These are phyloP conservation scores for Luidia sarsii DNA, from an alignment of 53 echinoderm and acorn worm species.

Conservation along the genomic window DNA sequence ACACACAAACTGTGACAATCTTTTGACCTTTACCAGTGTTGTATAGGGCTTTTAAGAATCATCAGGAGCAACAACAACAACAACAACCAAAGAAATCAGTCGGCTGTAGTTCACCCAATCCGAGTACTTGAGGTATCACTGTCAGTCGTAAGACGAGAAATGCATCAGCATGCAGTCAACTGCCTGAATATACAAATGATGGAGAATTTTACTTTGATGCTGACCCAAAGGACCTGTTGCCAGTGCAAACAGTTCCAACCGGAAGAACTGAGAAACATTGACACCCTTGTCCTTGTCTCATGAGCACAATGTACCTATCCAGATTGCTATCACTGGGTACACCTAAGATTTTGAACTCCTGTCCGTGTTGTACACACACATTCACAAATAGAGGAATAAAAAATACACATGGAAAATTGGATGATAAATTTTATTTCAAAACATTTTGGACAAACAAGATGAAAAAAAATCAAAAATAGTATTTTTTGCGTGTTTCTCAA, in stretches of 20 bases:
- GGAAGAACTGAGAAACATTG: not conserved
- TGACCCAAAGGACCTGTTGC: not conserved
- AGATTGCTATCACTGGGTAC: conserved; percentile 15
- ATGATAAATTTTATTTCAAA: not conserved
- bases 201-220: conserved; percentile 1
- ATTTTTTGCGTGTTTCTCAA: not conserved
- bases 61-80: conserved; percentile 6
- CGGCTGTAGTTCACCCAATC: not conserved
- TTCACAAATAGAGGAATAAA: conserved; percentile 20
- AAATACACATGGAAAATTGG: not conserved
- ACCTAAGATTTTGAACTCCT: not conserved
- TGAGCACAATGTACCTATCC: too few relatives aligned
- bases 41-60: too few relatives aligned
- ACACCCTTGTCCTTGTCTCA: too few relatives aligned
- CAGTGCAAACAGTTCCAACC: not conserved
- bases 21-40: too few relatives aligned
- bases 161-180: not conserved
- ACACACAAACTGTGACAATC: too few relatives aligned
- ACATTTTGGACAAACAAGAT: not conserved
- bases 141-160: not conserved
- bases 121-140: not conserved
- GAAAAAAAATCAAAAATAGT: not conserved
- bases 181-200: not conserved
- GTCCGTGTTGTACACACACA: not conserved
- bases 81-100: conserved; percentile 25